These are phyloP conservation scores for Enteromius trimaculatus DNA, from an alignment of 2,797 vertebrate species.

Conservation along the genomic window DNA sequence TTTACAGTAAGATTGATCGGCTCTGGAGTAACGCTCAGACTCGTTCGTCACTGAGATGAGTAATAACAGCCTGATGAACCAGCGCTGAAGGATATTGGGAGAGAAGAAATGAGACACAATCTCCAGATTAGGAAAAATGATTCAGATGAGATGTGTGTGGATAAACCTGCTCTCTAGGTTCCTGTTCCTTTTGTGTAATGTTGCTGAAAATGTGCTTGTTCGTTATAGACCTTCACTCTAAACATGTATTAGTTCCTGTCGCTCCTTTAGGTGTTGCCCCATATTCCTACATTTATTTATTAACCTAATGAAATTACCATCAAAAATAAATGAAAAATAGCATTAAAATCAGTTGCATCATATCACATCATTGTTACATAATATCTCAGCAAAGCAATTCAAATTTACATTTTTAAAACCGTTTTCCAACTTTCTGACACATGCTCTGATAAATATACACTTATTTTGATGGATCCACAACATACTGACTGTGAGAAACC, in stretches of 20 bases:
- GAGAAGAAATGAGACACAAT: conserved; percentile 45
- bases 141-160: conserved; percentile 18
- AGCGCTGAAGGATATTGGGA: neutral
- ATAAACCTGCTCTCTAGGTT: neutral
- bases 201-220: neutral
- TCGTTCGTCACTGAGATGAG: conserved; percentile 41
- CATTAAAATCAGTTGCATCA: too few relatives aligned
- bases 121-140: conserved; percentile 48
- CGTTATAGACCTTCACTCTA: neutral
- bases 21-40: neutral
- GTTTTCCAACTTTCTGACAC: too few relatives aligned
- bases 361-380: too few relatives aligned
- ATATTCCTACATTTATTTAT: neutral
- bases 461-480: too few relatives aligned
- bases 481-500: too few relatives aligned
- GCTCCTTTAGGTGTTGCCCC: neutral
- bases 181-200: neutral
- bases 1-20: conserved; percentile 40
- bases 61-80: conserved; percentile 47
- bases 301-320: neutral
- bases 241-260: neutral
- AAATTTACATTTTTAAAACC: too few relatives aligned
- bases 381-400: too few relatives aligned
- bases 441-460: too few relatives aligned
- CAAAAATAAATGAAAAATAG: neutral